These are phyloP conservation scores for Kryptolebias ocellatus DNA, from an alignment of 2,797 vertebrate genomes.

Conservation along the genomic window DNA sequence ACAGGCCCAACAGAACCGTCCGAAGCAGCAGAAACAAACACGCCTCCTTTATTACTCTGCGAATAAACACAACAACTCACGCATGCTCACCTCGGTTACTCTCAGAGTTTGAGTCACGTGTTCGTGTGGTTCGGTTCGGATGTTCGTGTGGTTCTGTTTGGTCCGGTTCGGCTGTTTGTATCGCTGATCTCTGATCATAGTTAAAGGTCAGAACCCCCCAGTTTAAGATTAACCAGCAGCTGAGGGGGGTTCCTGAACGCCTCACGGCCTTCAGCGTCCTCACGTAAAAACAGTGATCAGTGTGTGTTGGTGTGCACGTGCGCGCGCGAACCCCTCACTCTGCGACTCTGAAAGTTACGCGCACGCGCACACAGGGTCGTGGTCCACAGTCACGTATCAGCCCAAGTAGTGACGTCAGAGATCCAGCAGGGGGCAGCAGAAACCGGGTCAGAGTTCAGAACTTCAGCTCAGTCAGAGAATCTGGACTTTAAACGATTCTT, in stretches of 20 bases:
- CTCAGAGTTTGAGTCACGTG: background rate
- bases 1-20: background rate
- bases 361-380: background rate
- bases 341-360: too few relatives aligned
- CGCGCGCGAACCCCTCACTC: background rate
- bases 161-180: background rate
- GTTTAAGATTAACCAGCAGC: slow-evolving; percentile 48
- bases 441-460: too few relatives aligned
- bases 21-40: background rate
- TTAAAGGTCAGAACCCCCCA: background rate
- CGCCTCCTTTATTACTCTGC: background rate
- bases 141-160: too few relatives aligned
- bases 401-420: background rate
- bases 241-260: slow-evolving; percentile 8
- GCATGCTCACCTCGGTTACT: background rate
- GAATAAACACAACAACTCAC: background rate
- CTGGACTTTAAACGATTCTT: too few relatives aligned
- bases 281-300: background rate
- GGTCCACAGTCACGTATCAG: slow-evolving; percentile 14
- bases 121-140: slow-evolving; percentile 1
- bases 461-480: too few relatives aligned
- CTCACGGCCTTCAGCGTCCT: slow-evolving; percentile 1
- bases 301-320: background rate
- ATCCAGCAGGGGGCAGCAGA: slow-evolving; percentile 36
- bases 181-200: slow-evolving; percentile 21